Evolutionary conservation across 2,113 vertebrate species (phyloP).

Genomic region (Urocitellus parryii): DNA sequence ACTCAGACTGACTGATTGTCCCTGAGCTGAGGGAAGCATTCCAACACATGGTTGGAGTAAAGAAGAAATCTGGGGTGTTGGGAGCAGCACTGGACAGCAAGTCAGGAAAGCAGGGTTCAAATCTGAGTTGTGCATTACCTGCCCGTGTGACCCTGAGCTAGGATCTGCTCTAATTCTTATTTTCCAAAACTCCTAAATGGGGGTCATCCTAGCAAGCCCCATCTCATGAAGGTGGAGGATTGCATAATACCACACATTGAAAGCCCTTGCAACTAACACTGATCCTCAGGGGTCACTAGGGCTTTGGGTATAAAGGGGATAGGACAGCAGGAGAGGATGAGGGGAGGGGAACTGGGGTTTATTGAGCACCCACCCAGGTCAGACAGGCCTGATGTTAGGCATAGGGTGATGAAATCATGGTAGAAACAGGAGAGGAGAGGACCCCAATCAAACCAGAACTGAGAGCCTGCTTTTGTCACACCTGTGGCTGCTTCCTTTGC

Average conservation of each 20-base stretch:
- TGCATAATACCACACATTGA: not conserved
- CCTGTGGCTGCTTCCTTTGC: not conserved
- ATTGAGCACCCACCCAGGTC: not conserved
- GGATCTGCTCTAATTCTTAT: not conserved
- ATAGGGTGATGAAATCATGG: no score
- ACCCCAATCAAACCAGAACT: not conserved
- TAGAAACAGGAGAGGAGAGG: not conserved
- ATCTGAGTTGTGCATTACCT: accelerated
- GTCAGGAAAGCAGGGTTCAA: not conserved
- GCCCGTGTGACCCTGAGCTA: not conserved
- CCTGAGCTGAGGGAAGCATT: not conserved
- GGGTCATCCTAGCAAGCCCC: no score
- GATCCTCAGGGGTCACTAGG: not conserved
- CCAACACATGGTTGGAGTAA: not conserved
- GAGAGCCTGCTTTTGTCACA: not conserved
- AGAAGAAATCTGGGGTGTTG: no score
- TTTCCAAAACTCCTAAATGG: not conserved
- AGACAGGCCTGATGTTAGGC: not conserved
- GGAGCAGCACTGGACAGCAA: not conserved
- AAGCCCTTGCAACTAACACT: not conserved
- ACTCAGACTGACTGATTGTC: not conserved
- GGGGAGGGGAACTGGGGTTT: not conserved
- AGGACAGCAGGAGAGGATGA: not conserved
- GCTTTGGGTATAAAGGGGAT: not conserved
- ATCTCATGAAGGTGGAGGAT: not conserved